Evolutionary conservation across 2,113 vertebrate genomes (phyloP), one percentile per base, ranked within the genome.

Genomic region (Eleginops maclovinus): DNA sequence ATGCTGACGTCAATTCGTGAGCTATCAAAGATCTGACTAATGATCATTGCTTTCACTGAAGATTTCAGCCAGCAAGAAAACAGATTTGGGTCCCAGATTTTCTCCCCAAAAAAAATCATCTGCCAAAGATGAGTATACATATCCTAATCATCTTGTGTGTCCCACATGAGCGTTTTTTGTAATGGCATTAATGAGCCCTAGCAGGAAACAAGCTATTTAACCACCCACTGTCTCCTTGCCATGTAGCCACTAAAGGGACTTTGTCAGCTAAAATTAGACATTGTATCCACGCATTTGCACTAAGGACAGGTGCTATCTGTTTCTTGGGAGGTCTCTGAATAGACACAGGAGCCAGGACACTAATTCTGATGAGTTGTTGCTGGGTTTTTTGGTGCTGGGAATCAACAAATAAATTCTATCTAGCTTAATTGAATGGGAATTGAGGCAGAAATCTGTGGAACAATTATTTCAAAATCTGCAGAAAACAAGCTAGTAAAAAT

Each of bases 131-230:
- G 73, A 86, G 54, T 75, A 83, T 66, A 71, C 8, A 59, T 72
- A 70, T 40, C n/a, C 50, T 83, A 72, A 84, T 86, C 79, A 28
- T 63, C 58, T 46, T 12, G 1, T 16, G 17, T 77, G 75, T 84
- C 82, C 81, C 59, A 59, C 50, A 12, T 61, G 76, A 73, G 53
- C 79, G 11, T 56, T 61, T 56, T 36, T 21, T 59, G 12, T 67
- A 64, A 41, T 22, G 28, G 26, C 15, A 0, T 61, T 67, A 86
- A 84, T 72, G 54, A 80, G 65, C 28, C 70, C 53, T 9, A 40
- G 40, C 84, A 90, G 92, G 87, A 92, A 90, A 83, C 61, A 54
- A 72, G 82, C 72, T 50, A 84, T 90, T 89, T 83, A 87, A 83
- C 67, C 80, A 26, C 65, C 79, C 77, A 80, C 86, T 80, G 49